Evolutionary conservation across 1,140 invertebrate genomes (phyloP), one percentile per base, ranked within the genome.

Genomic region (Apis laboriosa): DNA sequence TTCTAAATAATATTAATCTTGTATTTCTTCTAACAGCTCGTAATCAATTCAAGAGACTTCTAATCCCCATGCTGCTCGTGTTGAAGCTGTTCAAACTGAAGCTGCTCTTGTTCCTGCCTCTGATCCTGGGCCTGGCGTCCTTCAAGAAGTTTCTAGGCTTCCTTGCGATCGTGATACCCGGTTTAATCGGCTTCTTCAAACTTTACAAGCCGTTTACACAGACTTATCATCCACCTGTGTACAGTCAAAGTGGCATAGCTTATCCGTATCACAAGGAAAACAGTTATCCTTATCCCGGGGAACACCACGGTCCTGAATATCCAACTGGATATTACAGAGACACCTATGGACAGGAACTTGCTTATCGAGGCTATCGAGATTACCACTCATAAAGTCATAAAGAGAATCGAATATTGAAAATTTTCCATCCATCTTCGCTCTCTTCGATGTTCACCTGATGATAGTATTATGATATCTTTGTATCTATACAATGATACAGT

Each of bases 31-130:
- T 94, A n/a, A 72, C 94, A 97, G 97, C 96, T 84, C 96, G 97
- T 19, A 96, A 97, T 90, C 96, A 96, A 91, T 92, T 97, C 73
- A 97, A 97, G 95, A 97, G 97, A 90, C 94, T 98, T n/a, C 96
- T 98, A 86, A 96, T 98, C 83, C 97, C 97, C 1, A 95, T 97
- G 95, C 92, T 98, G 87, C 92, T 98, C 79, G 96, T 98, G 74
- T 91, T 98, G 78, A 98, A 98, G 91, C 94, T 98, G 68, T 97
- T 98, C 95, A 98, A 98, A 92, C 88, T 98, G 88, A 98, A 97
- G 88, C 93, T 98, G 24, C 93, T 98, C 2, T 94, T 97, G 7
- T 97, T 98, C 93, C 91, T 98, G 89, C 97, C 97, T 2, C 94
- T 97, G 83, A 97, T 98, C 71, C 94, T 98, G 53, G 97, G 97